Base-by-base conservation (phyloP, 2,888 invertebrate genomes). In the Protonemura montana region DNA sequence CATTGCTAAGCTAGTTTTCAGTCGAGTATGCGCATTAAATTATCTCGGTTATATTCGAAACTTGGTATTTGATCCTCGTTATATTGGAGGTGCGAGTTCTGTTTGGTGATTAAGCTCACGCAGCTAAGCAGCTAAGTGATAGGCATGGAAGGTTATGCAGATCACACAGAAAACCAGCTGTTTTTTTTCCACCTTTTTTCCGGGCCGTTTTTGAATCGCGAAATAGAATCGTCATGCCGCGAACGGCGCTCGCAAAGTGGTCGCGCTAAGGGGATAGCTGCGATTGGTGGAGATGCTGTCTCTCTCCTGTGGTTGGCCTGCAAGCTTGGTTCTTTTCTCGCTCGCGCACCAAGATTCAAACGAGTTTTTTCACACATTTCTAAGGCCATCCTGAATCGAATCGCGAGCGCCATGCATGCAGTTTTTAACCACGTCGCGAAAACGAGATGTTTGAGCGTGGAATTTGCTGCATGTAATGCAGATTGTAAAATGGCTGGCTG, bases 321-420 rank as follows among this genome's bases (percentile, higher is more conserved):
- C 16, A 59, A 10, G 7, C 13, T 59, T 59, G 59, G 7, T 13
- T 10, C 59, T 13, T 7, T 13, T 10, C 16, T 21, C 13, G 1
- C 59, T 10, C 59, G 59, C 59, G 21, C 16, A 10, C 16, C 59
- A 59, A 13, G 13, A 59, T 59, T 59, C 59, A 59, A 59, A 59
- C 59, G 59, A 59, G 59, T 59, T 59, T 59, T 59, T 59, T 59
- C 59, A 59, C 59, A 59, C 59, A 21, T 59, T 59, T 59, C 59
- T 59, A 59, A 59, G 59, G 59, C 59, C 59, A 59, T 59, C 59
- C 21, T 59, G 59, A 59, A 21, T 3, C 59, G 59, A 59, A 13
- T 59, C 59, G 6, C 59, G 13, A 59, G 59, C 59, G 16, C 59
- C 59, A 21, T 10, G 16, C 59, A 59, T 59, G 59, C 59, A 59